phyloP scores from a whole-genome alignment of 2,113 vertebrate genomes.

The Scolopax mira region DNA sequence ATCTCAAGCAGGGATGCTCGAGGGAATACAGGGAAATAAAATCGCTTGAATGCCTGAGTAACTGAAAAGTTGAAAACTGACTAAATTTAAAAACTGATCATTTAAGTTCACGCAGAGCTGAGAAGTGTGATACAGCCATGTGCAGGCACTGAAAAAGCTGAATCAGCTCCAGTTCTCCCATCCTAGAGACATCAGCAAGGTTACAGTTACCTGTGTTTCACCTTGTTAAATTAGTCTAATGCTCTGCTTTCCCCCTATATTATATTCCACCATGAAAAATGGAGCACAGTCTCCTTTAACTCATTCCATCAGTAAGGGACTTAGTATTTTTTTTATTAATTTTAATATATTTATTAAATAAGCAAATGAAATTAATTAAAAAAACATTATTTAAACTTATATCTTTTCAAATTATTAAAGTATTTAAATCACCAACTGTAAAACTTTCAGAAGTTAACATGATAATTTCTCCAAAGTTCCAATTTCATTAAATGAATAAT shows the following conservation, averaged over 20 bases:
- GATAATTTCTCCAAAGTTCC: background rate
- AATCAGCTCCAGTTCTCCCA: background rate
- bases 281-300: background rate
- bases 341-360: background rate
- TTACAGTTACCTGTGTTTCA: background rate
- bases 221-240: background rate
- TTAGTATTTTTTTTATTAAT: background rate
- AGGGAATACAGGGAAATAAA: background rate
- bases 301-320: background rate
- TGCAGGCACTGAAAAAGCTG: background rate
- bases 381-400: background rate
- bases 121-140: background rate
- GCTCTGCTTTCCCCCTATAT: background rate
- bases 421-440: background rate
- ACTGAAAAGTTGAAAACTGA: background rate
- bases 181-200: background rate
- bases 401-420: background rate
- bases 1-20: background rate
- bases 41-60: background rate
- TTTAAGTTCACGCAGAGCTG: background rate
- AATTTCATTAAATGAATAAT: background rate
- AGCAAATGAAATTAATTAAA: background rate
- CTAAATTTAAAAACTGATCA: background rate
- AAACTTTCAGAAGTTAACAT: background rate
- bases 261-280: background rate